Percentiles rank a stretch among this genome's conserved stretches.
Evolutionary conservation across 1,140 invertebrate genomes (phyloP).

Genomic region (Pogonognathellus flavescens): DNA sequence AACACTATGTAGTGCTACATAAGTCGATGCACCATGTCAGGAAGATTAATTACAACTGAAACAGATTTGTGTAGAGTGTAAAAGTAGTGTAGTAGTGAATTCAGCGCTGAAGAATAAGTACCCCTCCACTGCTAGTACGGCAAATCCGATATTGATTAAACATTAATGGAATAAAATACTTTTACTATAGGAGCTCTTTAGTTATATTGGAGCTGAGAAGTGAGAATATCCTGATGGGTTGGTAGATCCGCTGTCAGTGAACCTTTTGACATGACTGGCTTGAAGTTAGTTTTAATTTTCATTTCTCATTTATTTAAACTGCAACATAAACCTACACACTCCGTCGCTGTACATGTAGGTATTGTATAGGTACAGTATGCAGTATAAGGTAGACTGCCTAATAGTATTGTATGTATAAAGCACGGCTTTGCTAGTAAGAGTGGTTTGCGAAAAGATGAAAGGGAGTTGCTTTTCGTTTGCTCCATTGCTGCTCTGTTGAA

Average conservation of each 20-base stretch:
- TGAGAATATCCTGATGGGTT: neutral
- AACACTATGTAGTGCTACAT: no score
- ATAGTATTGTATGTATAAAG: neutral
- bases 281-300: constrained; percentile 34
- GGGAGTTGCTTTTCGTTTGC: constrained; percentile 30
- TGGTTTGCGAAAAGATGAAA: constrained; percentile 45
- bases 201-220: no score
- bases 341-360: no score
- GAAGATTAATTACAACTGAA: no score
- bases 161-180: neutral
- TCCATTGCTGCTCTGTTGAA: constrained; percentile 19
- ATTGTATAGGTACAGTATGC: neutral
- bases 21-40: no score
- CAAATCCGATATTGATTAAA: constrained; percentile 27
- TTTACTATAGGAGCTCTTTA: no score
- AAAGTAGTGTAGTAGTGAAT: neutral
- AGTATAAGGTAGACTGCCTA: neutral
- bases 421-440: constrained; percentile 18
- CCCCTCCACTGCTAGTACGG: constrained; percentile 23
- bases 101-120: constrained; percentile 4
- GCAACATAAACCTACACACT: neutral
- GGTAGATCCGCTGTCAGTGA: constrained; percentile 24
- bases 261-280: constrained; percentile 32
- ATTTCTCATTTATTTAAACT: constrained; percentile 32
- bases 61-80: no score